Percentiles rank a stretch among this genome's conserved stretches.
Conservation (phyloP, 2,113 vertebrate species). For the Cynoglossus semilaevis region DNA sequence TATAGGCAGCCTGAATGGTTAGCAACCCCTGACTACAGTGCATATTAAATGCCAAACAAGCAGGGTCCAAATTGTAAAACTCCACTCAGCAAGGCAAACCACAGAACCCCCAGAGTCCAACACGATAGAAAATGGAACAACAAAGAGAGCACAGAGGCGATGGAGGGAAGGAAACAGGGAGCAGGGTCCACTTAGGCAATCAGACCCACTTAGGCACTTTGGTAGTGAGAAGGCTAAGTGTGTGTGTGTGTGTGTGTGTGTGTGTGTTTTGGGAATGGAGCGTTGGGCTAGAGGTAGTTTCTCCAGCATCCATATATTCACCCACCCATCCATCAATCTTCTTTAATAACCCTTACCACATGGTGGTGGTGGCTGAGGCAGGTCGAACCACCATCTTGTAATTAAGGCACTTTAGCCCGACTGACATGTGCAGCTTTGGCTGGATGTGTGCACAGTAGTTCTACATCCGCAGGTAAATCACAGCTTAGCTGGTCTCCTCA, state of each 20-base stretch:
- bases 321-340: constrained; percentile 67
- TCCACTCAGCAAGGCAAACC: constrained; percentile 71
- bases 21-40: constrained; percentile 40
- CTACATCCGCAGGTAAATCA: constrained; percentile 53
- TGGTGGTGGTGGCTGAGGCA: constrained; percentile 46
- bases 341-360: constrained; percentile 70
- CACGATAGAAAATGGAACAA: constrained; percentile 66
- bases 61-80: constrained; percentile 67
- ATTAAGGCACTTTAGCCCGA: constrained; percentile 73
- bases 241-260: constrained; percentile 19
- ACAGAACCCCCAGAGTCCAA: constrained; percentile 68
- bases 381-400: constrained; percentile 64
- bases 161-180: constrained; percentile 56
- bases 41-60: constrained; percentile 68
- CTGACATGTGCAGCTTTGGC: constrained; percentile 42
- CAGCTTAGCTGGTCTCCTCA: constrained; percentile 31
- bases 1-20: constrained; percentile 37
- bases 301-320: constrained; percentile 47
- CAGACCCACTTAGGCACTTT: constrained; percentile 73
- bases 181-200: constrained; percentile 73
- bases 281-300: constrained; percentile 49
- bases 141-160: constrained; percentile 51
- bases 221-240: constrained; percentile 48
- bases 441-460: constrained; percentile 45
- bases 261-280: constrained; percentile 22